Base-by-base conservation (phyloP, 2,888 invertebrate genomes). In the Cryptops parisi region DNA sequence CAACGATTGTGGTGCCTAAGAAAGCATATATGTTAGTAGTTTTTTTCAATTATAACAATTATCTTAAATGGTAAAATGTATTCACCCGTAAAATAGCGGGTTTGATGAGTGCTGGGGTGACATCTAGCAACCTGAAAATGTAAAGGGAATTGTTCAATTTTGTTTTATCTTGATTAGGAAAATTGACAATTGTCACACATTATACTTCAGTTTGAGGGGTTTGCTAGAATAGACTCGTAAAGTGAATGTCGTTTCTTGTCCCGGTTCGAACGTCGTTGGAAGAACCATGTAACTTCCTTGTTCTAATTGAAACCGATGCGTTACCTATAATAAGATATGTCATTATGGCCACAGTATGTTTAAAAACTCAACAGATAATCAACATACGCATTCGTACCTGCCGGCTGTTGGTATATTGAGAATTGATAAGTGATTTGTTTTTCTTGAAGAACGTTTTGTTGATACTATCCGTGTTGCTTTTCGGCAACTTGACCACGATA, bases 241-340 rank as follows among this genome's bases (percentile, higher is more conserved):
- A 0, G 89, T 88, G 66, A 91, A 91, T 60, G 82, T 81, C 0
- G 87, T 86, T 70, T 91, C 90, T 65, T 89, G 85, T 1, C 84
- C 81, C 0, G 90, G 86, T 65, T 90, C 90, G 65, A 88, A 90
- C 0, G 90, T 90, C 1, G 90, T 90, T 0, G 91, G 90, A 64
- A 91, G 77, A 45, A 91, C 76, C 39, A 91, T 73, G 67, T 87
- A 91, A 25, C 82, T 79, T 2, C 87, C 88, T 58, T 82, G 78
- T 62, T 85, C 84, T 59, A 90, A 70, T 57, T 80, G 79, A 65
- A 84, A 84, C 62, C 87, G 77, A 67, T 76, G 79, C 65, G 80
- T 84, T 44, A 74, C 71, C 72, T 72, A 43, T 39, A 45, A 23
- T 41, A 21, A 6, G 19, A 41, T 21, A 41, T 33, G 6, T 33